These are phyloP conservation scores for Perodicticus potto DNA, from an alignment of 2,797 vertebrate species.

Conservation along the genomic window DNA sequence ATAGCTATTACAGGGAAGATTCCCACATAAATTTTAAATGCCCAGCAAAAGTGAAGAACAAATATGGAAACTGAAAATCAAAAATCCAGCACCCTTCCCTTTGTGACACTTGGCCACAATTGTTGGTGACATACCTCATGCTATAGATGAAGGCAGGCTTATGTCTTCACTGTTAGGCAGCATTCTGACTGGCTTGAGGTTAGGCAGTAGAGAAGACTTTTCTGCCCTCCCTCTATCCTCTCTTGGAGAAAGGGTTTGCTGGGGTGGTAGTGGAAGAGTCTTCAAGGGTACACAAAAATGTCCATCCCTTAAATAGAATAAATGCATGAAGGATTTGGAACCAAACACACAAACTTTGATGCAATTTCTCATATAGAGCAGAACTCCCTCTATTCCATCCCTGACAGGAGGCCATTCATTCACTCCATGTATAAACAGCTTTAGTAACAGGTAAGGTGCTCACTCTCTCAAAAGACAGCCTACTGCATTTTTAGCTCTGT, in stretches of 20 bases:
- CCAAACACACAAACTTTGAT: conserved; percentile 17
- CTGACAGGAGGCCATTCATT: not conserved
- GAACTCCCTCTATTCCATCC: not conserved
- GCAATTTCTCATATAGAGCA: not conserved
- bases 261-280: not conserved
- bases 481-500: not conserved
- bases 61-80: conserved; percentile 9
- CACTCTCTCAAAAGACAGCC: conserved; percentile 13
- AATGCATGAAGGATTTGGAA: conserved; percentile 29
- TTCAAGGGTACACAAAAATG: not conserved
- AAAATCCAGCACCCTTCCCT: not conserved
- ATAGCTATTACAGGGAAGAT: not conserved
- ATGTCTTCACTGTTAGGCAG: not conserved
- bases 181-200: conserved; percentile 14
- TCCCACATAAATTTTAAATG: conserved; percentile 17
- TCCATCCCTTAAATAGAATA: not conserved
- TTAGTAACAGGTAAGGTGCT: not conserved
- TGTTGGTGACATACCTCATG: not conserved
- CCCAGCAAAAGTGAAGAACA: conserved; percentile 25
- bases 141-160: conserved; percentile 1
- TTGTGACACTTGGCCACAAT: conserved; percentile 35
- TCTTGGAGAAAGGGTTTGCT: conserved; percentile 10
- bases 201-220: not conserved
- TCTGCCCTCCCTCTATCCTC: not conserved
- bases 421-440: not conserved